Evolutionary conservation across 1,140 invertebrate genomes (phyloP), one percentile per base, ranked within the genome.

Genomic region (Caenorhabditis briggsae): DNA sequence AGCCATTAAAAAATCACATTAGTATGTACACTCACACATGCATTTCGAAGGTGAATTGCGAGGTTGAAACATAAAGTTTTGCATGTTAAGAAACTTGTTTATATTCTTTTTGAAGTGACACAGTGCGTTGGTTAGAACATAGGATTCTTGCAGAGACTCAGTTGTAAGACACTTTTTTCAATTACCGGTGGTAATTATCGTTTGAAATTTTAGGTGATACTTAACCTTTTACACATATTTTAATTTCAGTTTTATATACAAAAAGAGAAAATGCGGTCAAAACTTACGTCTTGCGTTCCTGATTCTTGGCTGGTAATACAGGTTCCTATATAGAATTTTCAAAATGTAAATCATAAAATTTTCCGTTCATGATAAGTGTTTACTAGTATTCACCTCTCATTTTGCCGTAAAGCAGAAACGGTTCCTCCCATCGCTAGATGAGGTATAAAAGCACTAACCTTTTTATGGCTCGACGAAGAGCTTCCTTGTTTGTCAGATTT

Each of bases 261-360:
- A 50, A 2, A 78, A 50, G 53, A 78, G 33, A 78, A 78, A 78
- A 78, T 78, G 46, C 46, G 70, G 70, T 78, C 70, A 78, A 74
- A 78, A 78, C 70, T 78, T 78, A 78, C 70, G 70, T 78, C 7
- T 78, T 41, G 46, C 33, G 70, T 78, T 78, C 70, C 70, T 53
- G 70, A 78, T 78, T 50, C 70, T 78, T 23, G 70, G 46, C 70
- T 78, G 70, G 46, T 50, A 50, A 78, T 78, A 78, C 70, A 78
- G 43, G 70, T 78, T 78, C 70, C 70, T 78, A 78, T 50, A 78
- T 78, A 53, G 70, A 78, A 78, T 78, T 53, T 48, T 78, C 70
- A 53, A 78, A 78, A 78, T 78, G 46, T 33, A 33, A 33, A 78
- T 78, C 46, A 23, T 50, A 53, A 78, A 78, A 78, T 78, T 78